phyloP scores from a whole-genome alignment of 2,113 vertebrate species.

The Chionis minor region DNA sequence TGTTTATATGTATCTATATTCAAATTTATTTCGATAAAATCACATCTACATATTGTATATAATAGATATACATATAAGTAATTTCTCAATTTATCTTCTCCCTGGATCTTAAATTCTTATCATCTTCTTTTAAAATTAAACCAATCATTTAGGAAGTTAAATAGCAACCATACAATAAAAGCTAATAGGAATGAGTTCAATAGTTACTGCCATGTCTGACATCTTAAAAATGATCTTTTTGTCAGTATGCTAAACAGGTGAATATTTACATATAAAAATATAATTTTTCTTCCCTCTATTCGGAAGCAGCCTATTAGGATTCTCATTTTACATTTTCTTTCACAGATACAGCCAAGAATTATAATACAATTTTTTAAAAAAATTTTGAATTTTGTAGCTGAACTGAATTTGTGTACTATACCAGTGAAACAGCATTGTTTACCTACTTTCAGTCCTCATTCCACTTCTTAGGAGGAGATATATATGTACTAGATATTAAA shows the following conservation, averaged over 20 bases:
- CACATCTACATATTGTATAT: background rate
- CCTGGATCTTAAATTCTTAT: constrained; percentile 1
- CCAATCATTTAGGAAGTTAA: constrained; percentile 46
- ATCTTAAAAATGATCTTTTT: constrained; percentile 57
- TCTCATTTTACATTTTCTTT: constrained; percentile 57
- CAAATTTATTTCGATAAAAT: background rate
- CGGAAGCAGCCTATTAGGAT: constrained; percentile 27
- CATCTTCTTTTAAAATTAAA: constrained; percentile 44
- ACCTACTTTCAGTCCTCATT: background rate
- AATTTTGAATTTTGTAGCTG: background rate
- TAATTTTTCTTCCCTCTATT: constrained; percentile 44
- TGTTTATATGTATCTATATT: background rate
- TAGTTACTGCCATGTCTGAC: constrained; percentile 13
- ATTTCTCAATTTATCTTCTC: constrained; percentile 29
- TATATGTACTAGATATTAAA: background rate
- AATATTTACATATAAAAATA: constrained; percentile 63
- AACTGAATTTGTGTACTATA: constrained; percentile 12
- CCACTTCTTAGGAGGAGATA: background rate
- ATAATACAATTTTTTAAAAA: background rate
- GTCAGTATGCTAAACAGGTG: constrained; percentile 43
- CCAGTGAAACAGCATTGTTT: background rate
- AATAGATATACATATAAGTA: background rate
- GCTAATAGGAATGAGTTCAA: constrained; percentile 16
- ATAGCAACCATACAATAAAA: constrained; percentile 59
- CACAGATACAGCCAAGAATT: background rate